Evolutionary conservation across 64 coral and sea anemone genomes (phyloP), one percentile per base, ranked within the genome.

Genomic region (Stylophora pistillata): DNA sequence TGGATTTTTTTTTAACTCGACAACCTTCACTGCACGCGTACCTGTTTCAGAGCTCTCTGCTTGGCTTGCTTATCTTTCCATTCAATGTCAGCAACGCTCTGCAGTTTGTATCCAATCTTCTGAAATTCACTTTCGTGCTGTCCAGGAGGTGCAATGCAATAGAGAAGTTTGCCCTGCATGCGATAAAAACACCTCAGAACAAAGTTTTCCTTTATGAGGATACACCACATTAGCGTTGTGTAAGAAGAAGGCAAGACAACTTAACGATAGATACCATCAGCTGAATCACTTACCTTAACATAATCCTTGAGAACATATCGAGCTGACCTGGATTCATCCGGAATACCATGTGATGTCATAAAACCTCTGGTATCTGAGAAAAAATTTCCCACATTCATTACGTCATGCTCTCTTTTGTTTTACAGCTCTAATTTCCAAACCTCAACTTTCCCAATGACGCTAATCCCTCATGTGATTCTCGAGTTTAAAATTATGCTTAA

Each of bases 261-360:
- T 70, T 54, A 30, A 23, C 16, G 13, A 75, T 72, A 72, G 27
- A 53, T 18, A 20, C 9, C 59, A 31, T 47, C 9, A 59, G 80
- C 27, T 62, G 21, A 58, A 64, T 54, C 18, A 11, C 23, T 53
- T 86, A 98, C 95, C 92, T 92, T 94, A 4, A 98, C 96, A 69
- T 98, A 98, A 79, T 98, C 96, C 76, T 98, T 98, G 6, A 99
- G 88, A 15, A 99, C 78, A 30, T 99, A 99, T 61, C 97, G 89
- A 59, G 97, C 76, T 23, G 97, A 95, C 41, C 97, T 57, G 11
- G 97, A 94, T 17, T 87, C 79, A 82, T 99, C 97, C 0, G 97
- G 90, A 12, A 73, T 86, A 9, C 93, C 97, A 56, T 90, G 87
- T 56, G 93, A 95, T 28, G 97, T 99, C 93, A 99, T 99, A 57